These are phyloP conservation scores for Metacarcinus magister DNA, from an alignment of 2,888 invertebrate species.

Conservation along the genomic window DNA sequence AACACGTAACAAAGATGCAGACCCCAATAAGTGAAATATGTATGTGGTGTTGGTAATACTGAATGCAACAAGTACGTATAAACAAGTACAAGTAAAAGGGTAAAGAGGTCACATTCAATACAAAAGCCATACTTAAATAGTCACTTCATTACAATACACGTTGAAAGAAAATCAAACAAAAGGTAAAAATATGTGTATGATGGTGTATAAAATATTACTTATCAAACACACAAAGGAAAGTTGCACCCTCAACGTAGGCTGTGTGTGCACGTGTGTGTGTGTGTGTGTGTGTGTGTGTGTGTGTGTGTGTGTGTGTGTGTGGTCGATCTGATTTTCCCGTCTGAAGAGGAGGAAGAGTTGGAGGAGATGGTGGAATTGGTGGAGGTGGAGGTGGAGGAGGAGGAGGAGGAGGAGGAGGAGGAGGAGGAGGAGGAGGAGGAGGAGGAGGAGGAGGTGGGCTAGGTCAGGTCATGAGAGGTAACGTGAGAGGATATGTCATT, in stretches of 20 bases:
- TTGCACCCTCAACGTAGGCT: not conserved
- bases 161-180: too few relatives aligned
- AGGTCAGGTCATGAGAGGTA: constrained; percentile 41
- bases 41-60: not conserved
- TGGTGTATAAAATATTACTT: too few relatives aligned
- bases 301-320: constrained; percentile 47
- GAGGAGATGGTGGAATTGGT: not conserved
- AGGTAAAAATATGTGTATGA: too few relatives aligned
- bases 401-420: not conserved
- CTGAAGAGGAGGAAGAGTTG: not conserved
- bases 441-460: not conserved
- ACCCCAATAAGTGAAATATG: too few relatives aligned
- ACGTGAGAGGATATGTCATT: constrained; percentile 36
- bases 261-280: constrained; percentile 27
- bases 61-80: too few relatives aligned
- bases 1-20: too few relatives aligned
- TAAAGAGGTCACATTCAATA: too few relatives aligned
- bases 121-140: too few relatives aligned
- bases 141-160: too few relatives aligned
- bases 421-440: constrained; percentile 26
- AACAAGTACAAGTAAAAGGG: too few relatives aligned
- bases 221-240: too few relatives aligned
- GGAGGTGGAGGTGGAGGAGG: not conserved
- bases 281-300: constrained; percentile 38
- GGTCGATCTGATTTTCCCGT: not conserved